Evolutionary conservation across 1,140 invertebrate genomes (phyloP).

Genomic region (Bombus soroeensis): DNA sequence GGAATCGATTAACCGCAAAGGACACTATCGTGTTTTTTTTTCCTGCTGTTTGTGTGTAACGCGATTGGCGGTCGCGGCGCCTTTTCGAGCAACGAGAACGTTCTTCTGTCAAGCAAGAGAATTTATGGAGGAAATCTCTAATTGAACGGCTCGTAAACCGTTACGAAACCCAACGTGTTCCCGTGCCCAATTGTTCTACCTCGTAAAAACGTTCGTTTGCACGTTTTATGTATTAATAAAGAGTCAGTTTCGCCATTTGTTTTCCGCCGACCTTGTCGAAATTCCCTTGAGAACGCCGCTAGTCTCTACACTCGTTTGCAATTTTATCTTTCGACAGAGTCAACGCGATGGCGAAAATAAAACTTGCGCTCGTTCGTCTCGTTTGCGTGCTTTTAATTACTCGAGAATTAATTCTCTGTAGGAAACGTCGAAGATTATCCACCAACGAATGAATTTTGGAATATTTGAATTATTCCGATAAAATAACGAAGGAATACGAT

Average conservation of each 20-base stretch:
- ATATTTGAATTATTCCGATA: too few relatives aligned
- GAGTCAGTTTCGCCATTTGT: background rate
- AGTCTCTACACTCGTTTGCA: background rate
- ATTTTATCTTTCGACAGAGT: background rate
- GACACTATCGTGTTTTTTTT: background rate
- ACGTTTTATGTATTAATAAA: background rate
- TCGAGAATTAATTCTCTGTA: too few relatives aligned
- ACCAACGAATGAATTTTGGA: too few relatives aligned
- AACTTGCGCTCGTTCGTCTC: background rate
- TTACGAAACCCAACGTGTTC: slow-evolving; percentile 46
- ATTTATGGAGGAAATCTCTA: slow-evolving; percentile 56
- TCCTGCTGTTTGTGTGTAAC: background rate
- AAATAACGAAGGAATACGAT: too few relatives aligned
- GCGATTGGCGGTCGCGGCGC: slow-evolving; percentile 5
- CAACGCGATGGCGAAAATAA: too few relatives aligned
- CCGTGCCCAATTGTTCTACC: slow-evolving; percentile 37
- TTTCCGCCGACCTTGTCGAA: background rate
- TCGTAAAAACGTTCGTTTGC: slow-evolving; percentile 13
- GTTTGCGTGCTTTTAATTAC: too few relatives aligned
- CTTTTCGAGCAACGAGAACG: slow-evolving; percentile 20
- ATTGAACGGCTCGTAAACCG: slow-evolving; percentile 55
- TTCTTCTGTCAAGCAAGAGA: background rate
- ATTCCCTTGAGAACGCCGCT: background rate
- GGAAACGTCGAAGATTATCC: too few relatives aligned
- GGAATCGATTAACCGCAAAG: background rate